phyloP scores from a whole-genome alignment of 1,140 invertebrate species.

The Rhopalosiphum maidis region DNA sequence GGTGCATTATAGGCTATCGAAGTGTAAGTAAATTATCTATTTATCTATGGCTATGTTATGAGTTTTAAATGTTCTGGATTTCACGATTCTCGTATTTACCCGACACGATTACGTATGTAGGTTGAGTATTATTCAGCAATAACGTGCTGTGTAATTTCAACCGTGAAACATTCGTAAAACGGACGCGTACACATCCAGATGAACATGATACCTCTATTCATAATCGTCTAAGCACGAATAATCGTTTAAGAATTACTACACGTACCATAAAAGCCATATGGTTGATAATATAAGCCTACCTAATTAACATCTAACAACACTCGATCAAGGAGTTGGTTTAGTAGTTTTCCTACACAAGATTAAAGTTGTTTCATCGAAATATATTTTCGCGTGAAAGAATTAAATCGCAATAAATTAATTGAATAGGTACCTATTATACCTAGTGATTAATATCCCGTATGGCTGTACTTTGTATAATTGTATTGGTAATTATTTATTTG shows the following conservation, averaged over 20 bases:
- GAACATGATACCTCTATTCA: not conserved
- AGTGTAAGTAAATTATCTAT: not conserved
- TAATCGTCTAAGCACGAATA: not conserved
- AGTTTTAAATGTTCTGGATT: not conserved
- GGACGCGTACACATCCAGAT: not conserved
- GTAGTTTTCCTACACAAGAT: not conserved
- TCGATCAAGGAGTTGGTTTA: not conserved
- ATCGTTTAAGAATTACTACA: not conserved
- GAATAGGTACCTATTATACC: too few relatives aligned
- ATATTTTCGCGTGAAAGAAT: too few relatives aligned
- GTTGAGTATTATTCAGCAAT: not conserved
- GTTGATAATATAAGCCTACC: not conserved
- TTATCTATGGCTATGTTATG: not conserved
- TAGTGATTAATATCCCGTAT: too few relatives aligned
- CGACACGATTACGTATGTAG: not conserved
- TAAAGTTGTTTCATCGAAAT: not conserved
- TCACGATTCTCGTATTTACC: not conserved
- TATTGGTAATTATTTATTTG: too few relatives aligned
- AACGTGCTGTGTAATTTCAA: not conserved
- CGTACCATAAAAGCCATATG: not conserved
- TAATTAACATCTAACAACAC: not conserved
- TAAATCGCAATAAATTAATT: too few relatives aligned
- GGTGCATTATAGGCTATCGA: too few relatives aligned
- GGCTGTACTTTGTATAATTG: too few relatives aligned
- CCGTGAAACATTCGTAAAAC: not conserved